phyloP scores from a whole-genome alignment of 2,113 vertebrate genomes.

The Ctenodactylus gundi region DNA sequence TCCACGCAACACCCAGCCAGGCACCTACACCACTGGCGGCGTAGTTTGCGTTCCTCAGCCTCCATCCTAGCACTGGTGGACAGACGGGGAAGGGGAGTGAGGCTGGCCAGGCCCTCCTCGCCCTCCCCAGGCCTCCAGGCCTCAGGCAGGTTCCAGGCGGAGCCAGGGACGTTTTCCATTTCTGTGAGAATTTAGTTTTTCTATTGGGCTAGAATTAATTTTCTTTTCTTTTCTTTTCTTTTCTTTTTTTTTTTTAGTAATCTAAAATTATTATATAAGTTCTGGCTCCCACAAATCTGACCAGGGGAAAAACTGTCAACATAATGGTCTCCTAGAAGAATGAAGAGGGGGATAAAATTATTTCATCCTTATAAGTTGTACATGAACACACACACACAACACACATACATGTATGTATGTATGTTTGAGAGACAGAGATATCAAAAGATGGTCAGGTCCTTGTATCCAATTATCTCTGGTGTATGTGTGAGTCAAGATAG shows the following conservation, averaged over 20 bases:
- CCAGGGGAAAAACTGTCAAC: neutral
- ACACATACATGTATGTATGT: too few relatives aligned
- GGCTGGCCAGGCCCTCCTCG: too few relatives aligned
- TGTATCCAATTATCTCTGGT: neutral
- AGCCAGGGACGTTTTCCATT: neutral
- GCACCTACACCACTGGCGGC: neutral
- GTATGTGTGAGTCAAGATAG: neutral
- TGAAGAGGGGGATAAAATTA: neutral
- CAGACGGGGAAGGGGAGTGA: neutral
- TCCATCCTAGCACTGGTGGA: too few relatives aligned
- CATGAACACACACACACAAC: accelerated
- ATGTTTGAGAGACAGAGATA: neutral
- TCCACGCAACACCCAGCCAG: neutral
- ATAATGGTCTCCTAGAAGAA: neutral
- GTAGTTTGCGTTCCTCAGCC: neutral
- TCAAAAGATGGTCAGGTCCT: neutral
- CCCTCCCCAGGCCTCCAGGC: neutral
- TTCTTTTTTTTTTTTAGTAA: too few relatives aligned
- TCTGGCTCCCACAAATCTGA: neutral
- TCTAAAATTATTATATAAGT: neutral
- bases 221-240: neutral
- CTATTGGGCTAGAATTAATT: neutral
- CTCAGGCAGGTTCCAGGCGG: neutral
- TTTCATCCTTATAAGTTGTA: neutral
- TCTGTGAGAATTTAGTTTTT: neutral